Evolutionary conservation across 1,140 invertebrate genomes (phyloP).

Genomic region (Bombyx mandarina): DNA sequence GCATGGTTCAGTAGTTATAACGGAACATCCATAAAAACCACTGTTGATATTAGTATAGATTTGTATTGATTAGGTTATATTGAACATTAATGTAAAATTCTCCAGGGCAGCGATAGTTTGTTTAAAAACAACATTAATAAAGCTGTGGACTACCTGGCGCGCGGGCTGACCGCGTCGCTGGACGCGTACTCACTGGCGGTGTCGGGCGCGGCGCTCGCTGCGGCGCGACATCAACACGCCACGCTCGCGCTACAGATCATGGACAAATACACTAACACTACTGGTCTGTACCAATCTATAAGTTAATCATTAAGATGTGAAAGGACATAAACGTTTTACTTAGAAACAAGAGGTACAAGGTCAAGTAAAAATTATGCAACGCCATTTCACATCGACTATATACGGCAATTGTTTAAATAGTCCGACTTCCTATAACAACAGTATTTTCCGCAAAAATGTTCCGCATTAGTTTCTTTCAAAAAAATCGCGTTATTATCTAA

Average conservation of each 20-base stretch:
- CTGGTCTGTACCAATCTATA: conserved; percentile 23
- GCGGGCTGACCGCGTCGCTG: conserved; percentile 75
- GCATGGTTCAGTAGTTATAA: too few species aligned
- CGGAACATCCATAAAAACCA: too few species aligned
- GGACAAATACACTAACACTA: conserved; percentile 36
- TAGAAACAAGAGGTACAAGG: too few species aligned
- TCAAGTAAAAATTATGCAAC: too few species aligned
- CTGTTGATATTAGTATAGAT: neutral
- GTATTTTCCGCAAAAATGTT: too few species aligned
- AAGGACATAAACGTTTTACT: too few species aligned
- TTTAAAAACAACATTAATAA: conserved; percentile 78
- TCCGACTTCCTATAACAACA: too few species aligned
- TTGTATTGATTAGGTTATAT: neutral
- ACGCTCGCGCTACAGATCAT: conserved; percentile 33
- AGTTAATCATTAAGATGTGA: too few species aligned
- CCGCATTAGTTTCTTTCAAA: too few species aligned
- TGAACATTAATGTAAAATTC: conserved; percentile 1
- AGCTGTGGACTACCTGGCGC: conserved; percentile 85
- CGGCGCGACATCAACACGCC: conserved; percentile 42
- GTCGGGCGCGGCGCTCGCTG: conserved; percentile 35
- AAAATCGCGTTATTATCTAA: too few species aligned
- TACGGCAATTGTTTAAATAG: too few species aligned
- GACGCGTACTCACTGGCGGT: conserved; percentile 48
- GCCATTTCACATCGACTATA: too few species aligned
- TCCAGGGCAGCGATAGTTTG: conserved; percentile 62